Conservation (phyloP, 2,888 invertebrate genomes). For the Leistus spinibarbis region DNA sequence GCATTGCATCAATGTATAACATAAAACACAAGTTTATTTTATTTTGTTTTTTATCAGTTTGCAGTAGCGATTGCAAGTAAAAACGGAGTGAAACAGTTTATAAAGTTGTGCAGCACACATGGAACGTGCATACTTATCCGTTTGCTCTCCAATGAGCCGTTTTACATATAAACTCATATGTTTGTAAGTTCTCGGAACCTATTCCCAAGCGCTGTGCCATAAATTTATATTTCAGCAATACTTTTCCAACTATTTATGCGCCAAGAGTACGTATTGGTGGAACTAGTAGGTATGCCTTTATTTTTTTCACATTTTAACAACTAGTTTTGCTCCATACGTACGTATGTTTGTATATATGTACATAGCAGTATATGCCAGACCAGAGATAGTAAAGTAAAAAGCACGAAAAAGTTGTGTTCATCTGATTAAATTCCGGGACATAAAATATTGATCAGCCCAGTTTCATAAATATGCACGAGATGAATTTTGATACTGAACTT, state of each 20-base stretch:
- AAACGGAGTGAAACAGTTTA: background rate
- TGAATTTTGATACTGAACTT: background rate
- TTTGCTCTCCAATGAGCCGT: conserved; percentile 1
- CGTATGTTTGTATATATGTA: no score
- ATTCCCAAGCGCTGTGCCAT: background rate
- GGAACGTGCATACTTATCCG: background rate
- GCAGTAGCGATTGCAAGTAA: background rate
- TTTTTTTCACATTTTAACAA: background rate
- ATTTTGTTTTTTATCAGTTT: no score
- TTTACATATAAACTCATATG: conserved; percentile 3
- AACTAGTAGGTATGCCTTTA: no score
- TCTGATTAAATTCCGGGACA: background rate
- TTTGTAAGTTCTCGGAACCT: background rate
- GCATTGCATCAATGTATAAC: no score
- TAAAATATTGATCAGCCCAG: background rate
- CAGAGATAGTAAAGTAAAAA: background rate
- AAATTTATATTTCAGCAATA: conserved; percentile 5
- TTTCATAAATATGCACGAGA: background rate
- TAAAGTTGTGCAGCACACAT: background rate
- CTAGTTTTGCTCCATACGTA: background rate
- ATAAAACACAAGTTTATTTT: no score
- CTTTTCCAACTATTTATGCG: background rate
- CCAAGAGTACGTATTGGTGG: background rate
- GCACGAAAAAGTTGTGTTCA: background rate
- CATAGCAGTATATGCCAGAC: no score